These are phyloP conservation scores for Acanthosoma haemorrhoidale DNA, from an alignment of 2,888 invertebrate species.

Conservation along the genomic window DNA sequence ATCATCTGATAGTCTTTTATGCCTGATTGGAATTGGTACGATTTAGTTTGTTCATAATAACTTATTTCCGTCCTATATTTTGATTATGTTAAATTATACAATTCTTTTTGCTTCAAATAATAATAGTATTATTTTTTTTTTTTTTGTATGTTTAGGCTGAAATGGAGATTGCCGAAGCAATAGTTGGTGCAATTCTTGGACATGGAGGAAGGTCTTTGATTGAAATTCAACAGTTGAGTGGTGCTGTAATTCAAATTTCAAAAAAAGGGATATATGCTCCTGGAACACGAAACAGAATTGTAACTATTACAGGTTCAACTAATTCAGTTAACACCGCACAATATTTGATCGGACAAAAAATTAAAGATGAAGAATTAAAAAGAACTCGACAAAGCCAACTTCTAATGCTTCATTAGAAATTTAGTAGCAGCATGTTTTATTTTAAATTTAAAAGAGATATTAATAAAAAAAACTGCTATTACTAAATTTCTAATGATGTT, in stretches of 20 bases:
- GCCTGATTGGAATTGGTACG: not conserved
- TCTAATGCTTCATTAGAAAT: slow-evolving; percentile 44
- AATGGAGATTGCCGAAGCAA: slow-evolving; percentile 87
- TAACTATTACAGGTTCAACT: slow-evolving; percentile 87
- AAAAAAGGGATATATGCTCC: slow-evolving; percentile 97
- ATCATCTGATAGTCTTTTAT: not conserved
- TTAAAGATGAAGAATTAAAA: slow-evolving; percentile 92
- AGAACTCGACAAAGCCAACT: slow-evolving; percentile 73
- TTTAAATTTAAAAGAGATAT: not conserved
- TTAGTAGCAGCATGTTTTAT: not conserved
- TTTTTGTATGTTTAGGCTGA: slow-evolving; percentile 54
- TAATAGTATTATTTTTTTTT: not conserved
- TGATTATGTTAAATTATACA: not conserved
- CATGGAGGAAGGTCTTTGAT: slow-evolving; percentile 93
- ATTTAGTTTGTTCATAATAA: not conserved
- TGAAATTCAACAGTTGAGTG: slow-evolving; percentile 94
- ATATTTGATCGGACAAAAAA: slow-evolving; percentile 93
- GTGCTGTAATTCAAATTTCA: slow-evolving; percentile 96
- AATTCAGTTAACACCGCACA: slow-evolving; percentile 87
- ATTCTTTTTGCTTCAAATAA: not conserved
- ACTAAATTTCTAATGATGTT: not conserved
- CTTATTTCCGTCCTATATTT: not conserved
- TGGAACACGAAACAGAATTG: slow-evolving; percentile 94
- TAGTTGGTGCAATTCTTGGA: slow-evolving; percentile 94
- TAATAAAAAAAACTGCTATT: not conserved